A percentile compares a stretch with the other conserved stretches of the same genome.
Evolutionary conservation across 2,113 vertebrate species (phyloP).

Genomic region (Carollia perspicillata): DNA sequence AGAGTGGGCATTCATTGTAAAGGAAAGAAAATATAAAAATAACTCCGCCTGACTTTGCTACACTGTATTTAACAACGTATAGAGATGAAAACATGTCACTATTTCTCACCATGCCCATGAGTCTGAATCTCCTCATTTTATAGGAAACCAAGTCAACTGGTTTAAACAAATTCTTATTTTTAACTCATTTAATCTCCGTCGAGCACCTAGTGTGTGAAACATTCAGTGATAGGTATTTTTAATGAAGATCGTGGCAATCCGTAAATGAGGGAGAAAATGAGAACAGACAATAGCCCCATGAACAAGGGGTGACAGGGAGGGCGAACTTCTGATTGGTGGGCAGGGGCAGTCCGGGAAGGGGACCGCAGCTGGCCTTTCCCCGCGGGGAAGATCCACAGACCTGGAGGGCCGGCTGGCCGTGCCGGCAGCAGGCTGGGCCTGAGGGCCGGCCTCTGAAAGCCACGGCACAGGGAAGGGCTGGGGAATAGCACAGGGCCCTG

Average conservation of each 20-base stretch:
- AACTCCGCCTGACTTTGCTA: no score
- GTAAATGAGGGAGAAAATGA: not conserved
- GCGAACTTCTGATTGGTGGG: not conserved
- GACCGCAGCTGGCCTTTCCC: not conserved
- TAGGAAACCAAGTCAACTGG: no score
- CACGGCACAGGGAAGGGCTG: no score
- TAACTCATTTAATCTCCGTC: no score
- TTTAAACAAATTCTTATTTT: no score
- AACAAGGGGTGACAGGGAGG: not conserved
- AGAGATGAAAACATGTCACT: no score
- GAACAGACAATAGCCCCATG: not conserved
- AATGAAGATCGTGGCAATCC: not conserved
- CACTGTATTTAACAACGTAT: no score
- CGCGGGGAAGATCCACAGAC: not conserved
- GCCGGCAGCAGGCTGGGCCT: not conserved
- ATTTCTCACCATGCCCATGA: no score
- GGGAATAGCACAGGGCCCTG: not conserved
- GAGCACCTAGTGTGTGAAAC: not conserved
- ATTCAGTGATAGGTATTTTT: not conserved
- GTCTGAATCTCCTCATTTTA: no score
- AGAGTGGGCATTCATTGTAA: no score
- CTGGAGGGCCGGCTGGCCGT: not conserved
- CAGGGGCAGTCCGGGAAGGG: not conserved
- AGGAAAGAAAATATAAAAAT: no score
- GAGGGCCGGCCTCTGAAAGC: not conserved